Percentiles rank a stretch among this genome's conserved stretches.
Conservation (phyloP, 2,797 vertebrate species). For the Enteromius anoplus region DNA sequence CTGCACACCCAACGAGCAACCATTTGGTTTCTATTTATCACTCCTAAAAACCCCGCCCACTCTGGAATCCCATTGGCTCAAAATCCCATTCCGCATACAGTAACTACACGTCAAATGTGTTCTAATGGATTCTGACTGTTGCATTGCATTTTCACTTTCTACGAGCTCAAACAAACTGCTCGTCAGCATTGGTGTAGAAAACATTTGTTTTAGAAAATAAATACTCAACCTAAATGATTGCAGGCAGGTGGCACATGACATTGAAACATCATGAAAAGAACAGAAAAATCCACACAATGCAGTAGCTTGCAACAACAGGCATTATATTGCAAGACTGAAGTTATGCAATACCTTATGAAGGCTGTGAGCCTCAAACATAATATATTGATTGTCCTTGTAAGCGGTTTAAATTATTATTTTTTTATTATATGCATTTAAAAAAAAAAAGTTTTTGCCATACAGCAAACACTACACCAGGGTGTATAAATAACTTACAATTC, state of each 20-base stretch:
- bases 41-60: not conserved
- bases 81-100: not conserved
- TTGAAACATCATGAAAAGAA: not conserved
- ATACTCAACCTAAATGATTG: conserved; percentile 7
- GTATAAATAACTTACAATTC: not conserved
- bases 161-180: not conserved
- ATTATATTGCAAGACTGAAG: conserved; percentile 20
- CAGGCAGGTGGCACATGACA: not conserved
- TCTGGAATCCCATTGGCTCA: not conserved
- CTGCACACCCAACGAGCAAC: not conserved
- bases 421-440: no score
- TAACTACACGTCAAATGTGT: not conserved
- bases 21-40: not conserved
- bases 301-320: not conserved
- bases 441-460: not conserved
- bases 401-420: not conserved
- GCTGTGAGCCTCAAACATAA: not conserved
- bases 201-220: not conserved
- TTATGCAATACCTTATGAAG: conserved; percentile 1
- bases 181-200: not conserved
- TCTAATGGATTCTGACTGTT: not conserved
- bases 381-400: not conserved
- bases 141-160: not conserved
- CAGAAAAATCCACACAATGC: conserved; percentile 3
- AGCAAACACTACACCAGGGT: not conserved